Conservation (phyloP, 2,888 invertebrate species). For the Paralinhomoeus sp. region DNA sequence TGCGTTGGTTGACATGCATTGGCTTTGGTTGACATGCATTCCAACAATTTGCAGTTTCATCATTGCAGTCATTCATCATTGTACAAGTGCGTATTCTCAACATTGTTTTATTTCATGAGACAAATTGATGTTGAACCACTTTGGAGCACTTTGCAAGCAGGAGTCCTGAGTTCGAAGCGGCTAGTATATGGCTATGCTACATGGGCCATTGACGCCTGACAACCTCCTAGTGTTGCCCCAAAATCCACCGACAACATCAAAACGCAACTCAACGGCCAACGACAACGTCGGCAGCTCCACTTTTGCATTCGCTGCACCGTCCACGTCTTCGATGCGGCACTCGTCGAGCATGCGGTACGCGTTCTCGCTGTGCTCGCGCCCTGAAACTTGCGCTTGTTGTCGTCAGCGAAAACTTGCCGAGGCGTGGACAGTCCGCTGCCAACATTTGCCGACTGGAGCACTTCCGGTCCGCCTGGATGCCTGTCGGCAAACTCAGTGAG, state of each 20-base stretch:
- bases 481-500: slow-evolving; percentile 15
- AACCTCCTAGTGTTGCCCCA: slow-evolving; percentile 26
- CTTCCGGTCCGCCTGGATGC: slow-evolving; percentile 20
- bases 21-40: too few relatives aligned
- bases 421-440: background rate
- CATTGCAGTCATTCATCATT: too few relatives aligned
- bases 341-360: slow-evolving; percentile 15
- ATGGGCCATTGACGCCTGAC: slow-evolving; percentile 13
- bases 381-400: slow-evolving; percentile 13
- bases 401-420: background rate
- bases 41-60: too few relatives aligned
- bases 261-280: slow-evolving; percentile 7
- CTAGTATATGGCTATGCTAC: too few relatives aligned
- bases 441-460: background rate
- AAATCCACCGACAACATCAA: slow-evolving; percentile 26
- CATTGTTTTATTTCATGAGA: too few relatives aligned
- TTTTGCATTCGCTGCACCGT: background rate
- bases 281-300: background rate
- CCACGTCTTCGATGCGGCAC: background rate
- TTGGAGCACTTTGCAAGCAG: too few relatives aligned
- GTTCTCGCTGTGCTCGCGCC: slow-evolving; percentile 19
- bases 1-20: too few relatives aligned
- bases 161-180: too few relatives aligned
- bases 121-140: too few relatives aligned
- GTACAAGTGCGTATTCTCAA: too few relatives aligned